Conservation (phyloP, 1,140 invertebrate species). For the Lysiphlebus fabarum region DNA sequence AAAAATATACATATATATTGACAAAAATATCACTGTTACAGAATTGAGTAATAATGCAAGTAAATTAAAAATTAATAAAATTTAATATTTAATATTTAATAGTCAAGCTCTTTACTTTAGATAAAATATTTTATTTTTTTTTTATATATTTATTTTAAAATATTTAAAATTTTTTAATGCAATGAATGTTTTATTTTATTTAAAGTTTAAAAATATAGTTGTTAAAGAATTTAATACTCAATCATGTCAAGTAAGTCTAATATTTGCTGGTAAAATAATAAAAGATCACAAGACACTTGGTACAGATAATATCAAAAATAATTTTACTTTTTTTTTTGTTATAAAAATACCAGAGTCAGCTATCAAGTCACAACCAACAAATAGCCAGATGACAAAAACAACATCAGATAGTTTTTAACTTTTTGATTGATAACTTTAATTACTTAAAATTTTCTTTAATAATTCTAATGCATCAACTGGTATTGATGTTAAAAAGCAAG, state of each 20-base stretch:
- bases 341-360: conserved; percentile 69
- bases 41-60: conserved; percentile 67
- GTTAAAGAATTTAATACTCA: conserved; percentile 85
- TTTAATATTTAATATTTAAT: background rate
- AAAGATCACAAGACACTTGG: conserved; percentile 91
- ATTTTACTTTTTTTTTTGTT: conserved; percentile 94
- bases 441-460: conserved; percentile 56
- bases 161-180: background rate
- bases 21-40: conserved; percentile 82
- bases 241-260: conserved; percentile 89
- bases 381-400: conserved; percentile 43
- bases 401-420: conserved; percentile 55
- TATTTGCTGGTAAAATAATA: conserved; percentile 99
- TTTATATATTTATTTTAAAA: background rate
- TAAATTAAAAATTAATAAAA: background rate
- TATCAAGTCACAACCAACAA: conserved; percentile 50
- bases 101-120: background rate
- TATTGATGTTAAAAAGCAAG: conserved; percentile 70
- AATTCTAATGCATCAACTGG: conserved; percentile 73
- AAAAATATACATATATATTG: conserved; percentile 83
- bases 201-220: conserved; percentile 88
- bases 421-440: conserved; percentile 7
- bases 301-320: conserved; percentile 92
- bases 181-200: conserved; percentile 41
- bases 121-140: background rate